Conservation (phyloP, 1,140 invertebrate genomes). For the Dreissena rostriformis region DNA sequence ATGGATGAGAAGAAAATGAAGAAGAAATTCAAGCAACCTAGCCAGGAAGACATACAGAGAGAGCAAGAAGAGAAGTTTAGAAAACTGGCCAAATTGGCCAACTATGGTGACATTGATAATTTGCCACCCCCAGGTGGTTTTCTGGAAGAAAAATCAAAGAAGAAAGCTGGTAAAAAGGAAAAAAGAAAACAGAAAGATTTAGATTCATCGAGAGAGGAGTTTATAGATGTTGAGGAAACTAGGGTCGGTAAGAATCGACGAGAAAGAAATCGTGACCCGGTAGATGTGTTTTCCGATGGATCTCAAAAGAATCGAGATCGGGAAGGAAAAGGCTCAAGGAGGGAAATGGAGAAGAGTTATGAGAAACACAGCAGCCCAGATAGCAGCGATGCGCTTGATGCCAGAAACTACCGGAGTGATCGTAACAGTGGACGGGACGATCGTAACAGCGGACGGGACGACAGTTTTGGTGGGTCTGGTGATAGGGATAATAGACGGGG, state of each 20-base stretch:
- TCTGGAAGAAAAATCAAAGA: slow-evolving; percentile 70
- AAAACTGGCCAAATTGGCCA: slow-evolving; percentile 46
- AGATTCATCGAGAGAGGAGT: background rate
- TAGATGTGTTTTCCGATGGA: background rate
- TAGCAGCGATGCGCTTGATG: slow-evolving; percentile 8
- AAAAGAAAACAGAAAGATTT: slow-evolving; percentile 45
- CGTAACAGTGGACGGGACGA: background rate
- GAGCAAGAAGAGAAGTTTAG: slow-evolving; percentile 43
- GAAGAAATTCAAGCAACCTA: background rate
- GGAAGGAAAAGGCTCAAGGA: background rate
- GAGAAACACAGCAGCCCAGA: background rate
- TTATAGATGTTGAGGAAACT: background rate
- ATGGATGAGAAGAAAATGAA: slow-evolving; percentile 28
- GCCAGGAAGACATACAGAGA: slow-evolving; percentile 13
- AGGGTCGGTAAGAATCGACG: background rate
- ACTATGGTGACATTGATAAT: slow-evolving; percentile 53
- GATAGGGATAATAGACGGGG: background rate
- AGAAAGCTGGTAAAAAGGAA: slow-evolving; percentile 20
- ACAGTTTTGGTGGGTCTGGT: background rate
- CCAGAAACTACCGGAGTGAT: background rate
- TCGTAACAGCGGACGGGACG: background rate
- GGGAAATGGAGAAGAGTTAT: background rate
- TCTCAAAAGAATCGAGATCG: background rate
- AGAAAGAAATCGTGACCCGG: slow-evolving; percentile 10
- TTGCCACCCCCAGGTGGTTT: slow-evolving; percentile 59